These are phyloP conservation scores for Aptenodytes forsteri DNA, from an alignment of 2,113 vertebrate genomes.

Conservation along the genomic window DNA sequence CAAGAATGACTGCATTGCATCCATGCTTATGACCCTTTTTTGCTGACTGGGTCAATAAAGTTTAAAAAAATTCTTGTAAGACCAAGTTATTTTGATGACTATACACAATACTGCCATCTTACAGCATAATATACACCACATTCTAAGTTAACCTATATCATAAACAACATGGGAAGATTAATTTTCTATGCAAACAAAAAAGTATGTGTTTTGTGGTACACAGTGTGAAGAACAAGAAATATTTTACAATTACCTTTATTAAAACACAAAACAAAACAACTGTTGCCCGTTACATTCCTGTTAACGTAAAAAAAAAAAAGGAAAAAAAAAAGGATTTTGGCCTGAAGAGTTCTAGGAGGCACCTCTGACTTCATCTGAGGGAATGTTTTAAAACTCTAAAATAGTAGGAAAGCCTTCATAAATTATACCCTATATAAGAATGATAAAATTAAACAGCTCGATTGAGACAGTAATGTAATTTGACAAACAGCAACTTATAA, in stretches of 20 bases:
- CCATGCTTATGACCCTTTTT: background rate
- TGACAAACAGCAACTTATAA: background rate
- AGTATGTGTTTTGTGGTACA: background rate
- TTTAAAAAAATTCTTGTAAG: background rate
- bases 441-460: background rate
- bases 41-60: background rate
- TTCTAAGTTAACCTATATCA: background rate
- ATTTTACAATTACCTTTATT: background rate
- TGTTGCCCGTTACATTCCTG: background rate
- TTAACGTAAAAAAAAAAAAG: accelerated
- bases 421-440: background rate
- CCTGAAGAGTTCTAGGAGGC: background rate
- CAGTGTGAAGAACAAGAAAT: background rate
- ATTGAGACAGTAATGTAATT: background rate
- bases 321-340: accelerated
- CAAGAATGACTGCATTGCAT: background rate
- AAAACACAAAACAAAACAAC: background rate
- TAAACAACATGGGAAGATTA: background rate
- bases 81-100: background rate
- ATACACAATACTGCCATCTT: background rate
- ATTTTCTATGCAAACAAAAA: background rate
- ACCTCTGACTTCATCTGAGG: background rate
- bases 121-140: background rate
- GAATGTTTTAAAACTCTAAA: background rate
- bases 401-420: background rate